A percentile compares a stretch with the other conserved stretches of the same genome.
Conservation (phyloP, 2,888 invertebrate genomes). For the Germaria angustata region DNA sequence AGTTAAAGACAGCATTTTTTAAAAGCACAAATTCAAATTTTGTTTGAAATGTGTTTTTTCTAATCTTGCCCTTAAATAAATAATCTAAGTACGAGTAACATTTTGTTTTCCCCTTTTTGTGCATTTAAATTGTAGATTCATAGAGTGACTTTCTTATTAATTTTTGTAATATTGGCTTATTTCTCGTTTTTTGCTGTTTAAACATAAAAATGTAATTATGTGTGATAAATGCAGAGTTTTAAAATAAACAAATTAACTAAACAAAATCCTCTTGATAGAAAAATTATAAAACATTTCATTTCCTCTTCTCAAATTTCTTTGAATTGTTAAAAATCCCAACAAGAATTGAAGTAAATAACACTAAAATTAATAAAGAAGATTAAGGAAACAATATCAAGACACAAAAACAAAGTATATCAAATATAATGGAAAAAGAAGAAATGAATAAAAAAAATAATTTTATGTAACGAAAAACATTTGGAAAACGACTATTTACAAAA, state of each 20-base stretch:
- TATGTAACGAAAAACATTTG: slow-evolving; percentile 59
- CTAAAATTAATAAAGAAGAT: neutral
- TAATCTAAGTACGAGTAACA: neutral
- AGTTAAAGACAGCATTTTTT: slow-evolving; percentile 8
- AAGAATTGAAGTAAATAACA: neutral
- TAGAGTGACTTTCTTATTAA: neutral
- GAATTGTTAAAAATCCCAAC: neutral
- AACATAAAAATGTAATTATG: slow-evolving; percentile 76
- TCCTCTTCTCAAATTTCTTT: neutral
- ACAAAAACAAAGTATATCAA: slow-evolving; percentile 27
- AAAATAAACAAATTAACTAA: slow-evolving; percentile 71
- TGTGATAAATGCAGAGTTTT: slow-evolving; percentile 75
- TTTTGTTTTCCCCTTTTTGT: slow-evolving; percentile 14
- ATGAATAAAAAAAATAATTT: slow-evolving; percentile 20
- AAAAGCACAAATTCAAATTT: neutral
- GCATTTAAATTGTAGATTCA: slow-evolving; percentile 53
- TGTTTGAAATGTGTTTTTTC: neutral
- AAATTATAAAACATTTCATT: neutral
- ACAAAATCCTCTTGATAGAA: slow-evolving; percentile 44
- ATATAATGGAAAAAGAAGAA: slow-evolving; percentile 28
- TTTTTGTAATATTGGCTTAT: slow-evolving; percentile 39
- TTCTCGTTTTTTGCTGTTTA: slow-evolving; percentile 10
- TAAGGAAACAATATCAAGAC: slow-evolving; percentile 25
- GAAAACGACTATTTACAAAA: slow-evolving; percentile 63
- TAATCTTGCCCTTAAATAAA: neutral